Evolutionary conservation across 1,140 invertebrate genomes (phyloP).

Genomic region (Drosophila carrolli): DNA sequence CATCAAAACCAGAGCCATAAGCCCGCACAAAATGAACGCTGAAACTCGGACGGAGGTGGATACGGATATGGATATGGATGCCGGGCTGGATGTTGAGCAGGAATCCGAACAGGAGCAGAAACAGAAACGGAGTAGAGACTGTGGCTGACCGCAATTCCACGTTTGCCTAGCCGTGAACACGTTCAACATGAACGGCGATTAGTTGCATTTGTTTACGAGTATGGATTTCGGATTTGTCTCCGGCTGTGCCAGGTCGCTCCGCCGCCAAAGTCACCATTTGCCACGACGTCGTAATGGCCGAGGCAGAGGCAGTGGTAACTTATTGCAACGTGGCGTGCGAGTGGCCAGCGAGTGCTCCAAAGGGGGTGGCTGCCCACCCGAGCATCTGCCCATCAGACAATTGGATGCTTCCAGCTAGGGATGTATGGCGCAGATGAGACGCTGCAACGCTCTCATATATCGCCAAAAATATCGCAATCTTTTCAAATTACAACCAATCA

Average conservation of each 20-base stretch:
- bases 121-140: constrained; percentile 23
- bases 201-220: constrained; percentile 83
- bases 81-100: background rate
- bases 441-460: background rate
- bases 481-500: too few species aligned
- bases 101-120: constrained; percentile 7
- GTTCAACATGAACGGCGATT: constrained; percentile 81
- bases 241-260: constrained; percentile 53
- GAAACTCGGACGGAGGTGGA: constrained; percentile 11
- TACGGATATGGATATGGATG: background rate
- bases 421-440: constrained; percentile 1
- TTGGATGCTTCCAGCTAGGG: constrained; percentile 39
- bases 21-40: constrained; percentile 40
- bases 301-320: constrained; percentile 64
- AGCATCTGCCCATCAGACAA: constrained; percentile 36
- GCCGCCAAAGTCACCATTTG: constrained; percentile 25
- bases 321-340: constrained; percentile 78
- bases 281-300: constrained; percentile 65
- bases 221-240: constrained; percentile 82
- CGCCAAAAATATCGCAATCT: background rate
- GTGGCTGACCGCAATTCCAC: constrained; percentile 74
- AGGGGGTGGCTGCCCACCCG: constrained; percentile 25
- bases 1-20: constrained; percentile 43
- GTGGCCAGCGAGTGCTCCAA: constrained; percentile 51
- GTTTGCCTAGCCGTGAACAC: constrained; percentile 79